Base-by-base conservation (phyloP, 2,797 vertebrate genomes). In the Hirundo rustica region DNA sequence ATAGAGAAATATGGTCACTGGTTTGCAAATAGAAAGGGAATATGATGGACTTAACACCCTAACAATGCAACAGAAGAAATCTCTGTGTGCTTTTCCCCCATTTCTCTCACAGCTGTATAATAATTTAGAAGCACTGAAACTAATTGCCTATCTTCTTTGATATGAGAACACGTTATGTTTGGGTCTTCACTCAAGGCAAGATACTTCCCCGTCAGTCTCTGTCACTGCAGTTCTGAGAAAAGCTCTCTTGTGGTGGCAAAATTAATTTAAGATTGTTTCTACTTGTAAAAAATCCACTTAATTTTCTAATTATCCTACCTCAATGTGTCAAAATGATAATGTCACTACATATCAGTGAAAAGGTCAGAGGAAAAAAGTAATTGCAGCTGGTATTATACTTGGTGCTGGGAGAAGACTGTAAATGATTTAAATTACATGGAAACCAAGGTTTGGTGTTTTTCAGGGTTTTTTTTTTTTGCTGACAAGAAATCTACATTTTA, bases 351-450 rank as follows among this genome's bases (percentile, higher is more conserved):
- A 81, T 23, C 76, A 75, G 45, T 75, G 79, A 93, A 96, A 96
- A 95, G 88, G 85, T 95, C 88, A 95, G 47, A 85, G 62, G 27
- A 84, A 89, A 90, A 65, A 89, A 60, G 64, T 54, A 88, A 85
- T 83, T 96, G 50, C 50, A 57, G 40, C 30, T 51, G 17, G 11
- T 80, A 81, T 75, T 86, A 47, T 40, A 51, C 45, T 61, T 88
- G 72, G 19, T 81, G 91, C 47, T 78, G 72, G 65, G 19, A 83
- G 20, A 88, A 80, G 13, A 10, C 11, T 61, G 5, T 50, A 82
- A 76, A 23, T n/a, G 16, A 32, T 88, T 77, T 51, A 70, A 70
- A 32, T 67, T 44, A 48, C 34, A 30, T 14, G 44, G 60, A 78
- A 89, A 62, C 32, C 38, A 68, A 88, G 25, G 3, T 48, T 55